phyloP scores from a whole-genome alignment of 2,797 vertebrate species.

The Lithobates sylvaticus region DNA sequence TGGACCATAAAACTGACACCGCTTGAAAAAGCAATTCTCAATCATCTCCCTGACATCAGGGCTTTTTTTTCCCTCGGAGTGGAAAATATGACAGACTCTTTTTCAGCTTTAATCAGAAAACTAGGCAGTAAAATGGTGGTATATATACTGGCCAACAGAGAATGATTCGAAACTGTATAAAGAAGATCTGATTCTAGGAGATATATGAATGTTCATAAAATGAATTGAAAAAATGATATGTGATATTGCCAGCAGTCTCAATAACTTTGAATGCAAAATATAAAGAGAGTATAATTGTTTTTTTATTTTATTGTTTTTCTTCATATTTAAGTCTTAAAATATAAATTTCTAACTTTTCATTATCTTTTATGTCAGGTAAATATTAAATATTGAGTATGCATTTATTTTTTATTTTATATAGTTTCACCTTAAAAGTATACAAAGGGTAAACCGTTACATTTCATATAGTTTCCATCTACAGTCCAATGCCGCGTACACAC shows the following conservation, averaged over 20 bases:
- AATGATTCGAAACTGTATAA: neutral
- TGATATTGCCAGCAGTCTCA: neutral
- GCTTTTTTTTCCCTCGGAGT: constrained; percentile 12
- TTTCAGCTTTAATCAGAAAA: constrained; percentile 34
- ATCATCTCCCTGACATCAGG: constrained; percentile 40
- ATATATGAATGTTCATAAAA: constrained; percentile 21
- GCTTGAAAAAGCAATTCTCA: constrained; percentile 45
- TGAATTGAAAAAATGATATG: neutral
- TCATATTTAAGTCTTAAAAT: neutral
- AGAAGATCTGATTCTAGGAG: neutral
- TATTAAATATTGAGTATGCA: too few species aligned
- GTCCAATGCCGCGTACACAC: too few species aligned
- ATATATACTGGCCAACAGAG: constrained; percentile 2
- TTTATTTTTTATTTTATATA: too few species aligned
- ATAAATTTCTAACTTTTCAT: too few species aligned
- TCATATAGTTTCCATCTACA: too few species aligned
- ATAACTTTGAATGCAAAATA: neutral
- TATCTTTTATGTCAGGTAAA: too few species aligned
- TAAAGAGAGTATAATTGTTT: neutral
- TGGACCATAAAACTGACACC: constrained; percentile 52
- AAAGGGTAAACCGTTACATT: too few species aligned
- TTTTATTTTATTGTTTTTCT: neutral
- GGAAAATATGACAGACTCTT: constrained; percentile 48
- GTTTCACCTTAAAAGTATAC: too few species aligned
- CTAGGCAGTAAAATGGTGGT: constrained; percentile 35